Evolutionary conservation across 2,113 vertebrate genomes (phyloP), one percentile per base, ranked within the genome.

Genomic region (Tragelaphus strepsiceros): DNA sequence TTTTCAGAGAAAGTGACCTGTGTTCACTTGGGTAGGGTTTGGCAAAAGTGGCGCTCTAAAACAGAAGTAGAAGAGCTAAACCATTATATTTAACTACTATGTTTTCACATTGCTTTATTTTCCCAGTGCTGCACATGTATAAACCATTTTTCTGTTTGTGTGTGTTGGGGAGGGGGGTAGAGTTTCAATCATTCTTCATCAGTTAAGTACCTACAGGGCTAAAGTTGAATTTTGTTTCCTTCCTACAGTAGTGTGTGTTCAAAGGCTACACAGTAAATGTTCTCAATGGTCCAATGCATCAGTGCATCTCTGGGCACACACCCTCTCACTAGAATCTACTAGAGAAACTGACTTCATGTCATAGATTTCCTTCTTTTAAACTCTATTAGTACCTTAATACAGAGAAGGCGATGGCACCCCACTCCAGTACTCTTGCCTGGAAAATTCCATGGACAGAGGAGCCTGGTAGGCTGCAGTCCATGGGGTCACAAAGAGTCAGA

Each of bases 351-450:
- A 30, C 32, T 10, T 74, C 58, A 11, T 59, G 80, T 61, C 56
- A 58, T 13, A 80, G 46, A n/a, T 78, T 67, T 84, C 15, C 49
- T 96, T 24, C 39, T 86, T 81, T 84, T 43, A 92, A 93, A 92
- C 19, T 51, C 13, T 24, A 54, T 19, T 19, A 21, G 15, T 74
- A 71, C 5, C 22, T 62, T 78, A 96, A 53, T 19, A 86, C 11
- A 0, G 49, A 49, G 49, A 49, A 49, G 11, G 49, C 11, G 49
- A 49, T 49, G 2, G 2, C 49, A 49, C 11, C 49, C 49, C 11
- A 49, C 49, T 49, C 49, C 49, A 49, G 49, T 49, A 49, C 49
- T 49, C 49, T 49, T 49, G 49, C 49, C 49, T 49, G 49, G 49
- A 49, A 49, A 49, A 49, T 13, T 11, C 49, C 2, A 13, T 49